Percentiles rank a stretch among this genome's conserved stretches.
Evolutionary conservation across 2,113 vertebrate species (phyloP).

Genomic region (Hemibagrus wyckioides): DNA sequence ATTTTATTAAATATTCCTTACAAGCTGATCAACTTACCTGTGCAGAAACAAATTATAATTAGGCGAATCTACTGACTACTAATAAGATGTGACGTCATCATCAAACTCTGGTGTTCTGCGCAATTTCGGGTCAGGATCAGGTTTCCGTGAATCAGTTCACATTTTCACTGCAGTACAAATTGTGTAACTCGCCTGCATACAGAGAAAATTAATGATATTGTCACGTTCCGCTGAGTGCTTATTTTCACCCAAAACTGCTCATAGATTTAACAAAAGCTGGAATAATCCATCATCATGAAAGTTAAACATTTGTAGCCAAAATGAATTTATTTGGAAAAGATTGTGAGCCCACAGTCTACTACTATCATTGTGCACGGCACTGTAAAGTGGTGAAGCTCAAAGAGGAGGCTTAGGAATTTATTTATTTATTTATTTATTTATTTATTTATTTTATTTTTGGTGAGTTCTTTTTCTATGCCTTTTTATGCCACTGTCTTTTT

Average conservation of each 20-base stretch:
- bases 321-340: not conserved
- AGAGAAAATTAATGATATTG: not conserved
- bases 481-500: conserved; percentile 23
- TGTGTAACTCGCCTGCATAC: not conserved
- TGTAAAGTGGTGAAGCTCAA: conserved; percentile 3
- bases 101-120: not conserved
- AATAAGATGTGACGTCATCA: not conserved
- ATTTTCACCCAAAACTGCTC: not conserved
- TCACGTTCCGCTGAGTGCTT: not conserved
- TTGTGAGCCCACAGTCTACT: not conserved
- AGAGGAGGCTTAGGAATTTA: too few species aligned
- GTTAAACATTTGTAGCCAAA: not conserved
- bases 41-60: not conserved
- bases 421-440: too few species aligned
- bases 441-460: not conserved
- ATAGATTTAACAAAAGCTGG: not conserved
- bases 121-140: not conserved
- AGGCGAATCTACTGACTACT: not conserved
- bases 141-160: not conserved
- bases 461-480: not conserved
- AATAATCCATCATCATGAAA: not conserved
- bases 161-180: not conserved
- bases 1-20: not conserved
- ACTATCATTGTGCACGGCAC: not conserved
- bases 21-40: not conserved